These are phyloP conservation scores for Zelostemma sp. DNA, from an alignment of 1,140 invertebrate species.

Conservation along the genomic window DNA sequence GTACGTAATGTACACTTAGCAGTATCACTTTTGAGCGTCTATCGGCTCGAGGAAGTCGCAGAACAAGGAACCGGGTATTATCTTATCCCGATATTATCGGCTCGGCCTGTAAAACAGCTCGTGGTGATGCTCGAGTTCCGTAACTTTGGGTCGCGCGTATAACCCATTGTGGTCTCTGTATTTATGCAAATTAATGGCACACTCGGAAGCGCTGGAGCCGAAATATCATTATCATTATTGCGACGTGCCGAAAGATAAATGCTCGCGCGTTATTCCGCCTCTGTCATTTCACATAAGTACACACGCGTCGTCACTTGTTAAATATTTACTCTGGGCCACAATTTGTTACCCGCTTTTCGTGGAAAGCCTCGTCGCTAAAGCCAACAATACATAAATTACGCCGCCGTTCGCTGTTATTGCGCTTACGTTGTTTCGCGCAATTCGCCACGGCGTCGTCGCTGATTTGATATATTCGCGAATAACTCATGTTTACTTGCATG, in stretches of 20 bases:
- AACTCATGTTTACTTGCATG: conserved; percentile 15
- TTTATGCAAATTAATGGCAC: conserved; percentile 51
- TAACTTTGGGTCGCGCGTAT: conserved; percentile 28
- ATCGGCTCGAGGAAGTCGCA: conserved; percentile 46
- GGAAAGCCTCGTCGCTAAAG: not conserved
- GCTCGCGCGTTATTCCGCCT: conserved; percentile 30
- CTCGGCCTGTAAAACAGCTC: conserved; percentile 46
- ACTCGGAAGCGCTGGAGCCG: conserved; percentile 38
- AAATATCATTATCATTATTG: conserved; percentile 48
- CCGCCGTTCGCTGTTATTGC: too few relatives aligned
- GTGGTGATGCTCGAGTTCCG: conserved; percentile 42
- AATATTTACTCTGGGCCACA: conserved; percentile 1
- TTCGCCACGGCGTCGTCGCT: conserved; percentile 27
- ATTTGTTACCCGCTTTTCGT: not conserved
- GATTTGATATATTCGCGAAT: conserved; percentile 27
- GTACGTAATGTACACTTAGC: conserved; percentile 44
- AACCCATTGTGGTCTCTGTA: conserved; percentile 40
- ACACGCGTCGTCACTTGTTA: conserved; percentile 24
- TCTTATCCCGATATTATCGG: conserved; percentile 58
- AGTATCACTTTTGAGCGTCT: conserved; percentile 45
- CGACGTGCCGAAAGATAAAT: conserved; percentile 34
- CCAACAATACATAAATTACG: conserved; percentile 3
- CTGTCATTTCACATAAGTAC: conserved; percentile 21
- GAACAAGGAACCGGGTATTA: conserved; percentile 52
- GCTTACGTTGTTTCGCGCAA: too few relatives aligned